phyloP scores from a whole-genome alignment of 1,140 invertebrate species.

The Belonocnema kinseyi region DNA sequence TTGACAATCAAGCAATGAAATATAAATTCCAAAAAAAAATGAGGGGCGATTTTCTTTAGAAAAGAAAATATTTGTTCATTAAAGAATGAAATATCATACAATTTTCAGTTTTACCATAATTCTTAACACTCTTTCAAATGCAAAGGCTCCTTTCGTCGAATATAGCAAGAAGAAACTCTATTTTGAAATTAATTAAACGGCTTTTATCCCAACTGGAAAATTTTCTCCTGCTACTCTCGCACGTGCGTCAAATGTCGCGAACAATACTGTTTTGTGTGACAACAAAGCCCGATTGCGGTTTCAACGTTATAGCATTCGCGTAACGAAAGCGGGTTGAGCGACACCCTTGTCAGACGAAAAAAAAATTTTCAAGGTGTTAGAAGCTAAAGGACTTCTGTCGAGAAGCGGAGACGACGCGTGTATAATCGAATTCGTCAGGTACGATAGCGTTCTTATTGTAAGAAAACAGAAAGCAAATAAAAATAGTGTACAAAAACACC shows the following conservation, averaged over 20 bases:
- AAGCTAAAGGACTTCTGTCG: slow-evolving; percentile 12
- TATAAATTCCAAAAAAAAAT: no score
- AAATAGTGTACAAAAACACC: not conserved
- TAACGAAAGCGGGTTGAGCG: slow-evolving; percentile 26
- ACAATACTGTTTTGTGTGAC: slow-evolving; percentile 14
- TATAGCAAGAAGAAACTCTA: no score
- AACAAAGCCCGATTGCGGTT: slow-evolving; percentile 3
- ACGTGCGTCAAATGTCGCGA: slow-evolving; percentile 20
- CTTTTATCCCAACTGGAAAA: slow-evolving; percentile 6
- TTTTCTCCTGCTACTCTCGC: not conserved
- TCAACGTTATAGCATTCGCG: slow-evolving; percentile 3
- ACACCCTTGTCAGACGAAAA: slow-evolving; percentile 1
- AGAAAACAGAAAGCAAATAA: slow-evolving; percentile 4
- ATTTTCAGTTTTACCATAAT: not conserved
- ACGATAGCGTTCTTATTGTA: not conserved
- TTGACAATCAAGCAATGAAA: no score
- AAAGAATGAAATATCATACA: no score
- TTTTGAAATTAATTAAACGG: not conserved
- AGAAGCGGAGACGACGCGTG: slow-evolving; percentile 27
- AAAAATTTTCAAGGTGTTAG: slow-evolving; percentile 6
- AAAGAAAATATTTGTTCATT: no score
- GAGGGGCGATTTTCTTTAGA: no score
- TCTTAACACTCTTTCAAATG: not conserved
- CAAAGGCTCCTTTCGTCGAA: not conserved
- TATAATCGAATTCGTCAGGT: slow-evolving; percentile 18